Base-by-base conservation (phyloP, 2,888 invertebrate genomes). In the Parasteatoda lunata region DNA sequence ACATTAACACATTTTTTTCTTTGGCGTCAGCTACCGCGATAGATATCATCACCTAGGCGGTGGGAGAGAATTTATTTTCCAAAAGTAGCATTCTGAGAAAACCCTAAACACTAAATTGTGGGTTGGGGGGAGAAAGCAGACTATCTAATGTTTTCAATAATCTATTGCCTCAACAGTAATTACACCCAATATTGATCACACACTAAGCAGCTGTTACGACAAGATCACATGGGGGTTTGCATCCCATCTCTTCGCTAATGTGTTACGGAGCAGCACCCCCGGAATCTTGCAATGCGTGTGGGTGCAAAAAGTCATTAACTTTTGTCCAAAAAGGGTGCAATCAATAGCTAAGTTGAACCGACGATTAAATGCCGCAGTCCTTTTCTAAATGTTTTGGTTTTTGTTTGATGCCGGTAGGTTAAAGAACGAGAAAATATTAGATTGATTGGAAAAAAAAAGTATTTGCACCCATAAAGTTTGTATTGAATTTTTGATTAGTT, bases 121-220 rank as follows among this genome's bases (percentile, higher is more conserved):
- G 54, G 54, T 8, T 13, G 54, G 8, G 78, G 78, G 78, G 51
- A 68, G 54, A 51, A 59, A 65, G 51, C 7, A 47, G 45, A 48
- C 45, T 51, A 48, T 76, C 76, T 82, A 82, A 82, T 82, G 82
- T 76, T 76, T 76, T 70, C 82, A 76, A 82, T 82, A 82, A 82
- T 82, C 82, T 82, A 82, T 82, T 82, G 70, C 75, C 82, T 76
- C 66, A 82, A 82, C 76, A 82, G 82, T 82, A 82, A 82, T 82
- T 82, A 82, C 82, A 76, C 68, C 70, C 48, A 11, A 48, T 82
- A 82, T 82, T 82, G 82, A 82, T 82, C 76, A 80, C 80, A n/a
- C 65, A 8, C 70, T 70, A 59, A 45, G 76, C 82, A 82, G 82
- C 82, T 82, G 82, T 82, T 75, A 70, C 82, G 30, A 70, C 47